phyloP scores from a whole-genome alignment of 2,797 vertebrate species.

The Toxotes lorentzi region DNA sequence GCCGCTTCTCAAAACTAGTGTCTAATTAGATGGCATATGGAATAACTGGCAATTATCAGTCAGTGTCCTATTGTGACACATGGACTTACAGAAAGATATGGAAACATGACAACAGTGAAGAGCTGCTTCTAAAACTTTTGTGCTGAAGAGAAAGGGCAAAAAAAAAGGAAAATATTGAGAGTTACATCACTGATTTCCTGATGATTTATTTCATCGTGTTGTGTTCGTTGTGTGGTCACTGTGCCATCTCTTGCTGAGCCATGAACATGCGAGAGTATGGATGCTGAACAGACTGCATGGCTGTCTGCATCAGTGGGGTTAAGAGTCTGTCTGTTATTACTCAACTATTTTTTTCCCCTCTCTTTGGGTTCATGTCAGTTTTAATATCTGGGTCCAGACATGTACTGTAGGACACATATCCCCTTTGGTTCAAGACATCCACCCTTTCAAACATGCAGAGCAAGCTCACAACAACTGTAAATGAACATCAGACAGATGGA shows the following conservation, averaged over 20 bases:
- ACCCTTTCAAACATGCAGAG: not conserved
- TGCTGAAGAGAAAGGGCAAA: not conserved
- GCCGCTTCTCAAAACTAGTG: conserved; percentile 32
- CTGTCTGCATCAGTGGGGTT: not conserved
- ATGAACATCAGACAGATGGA: not conserved
- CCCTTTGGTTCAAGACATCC: not conserved
- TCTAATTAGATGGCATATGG: conserved; percentile 42
- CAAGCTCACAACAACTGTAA: not conserved
- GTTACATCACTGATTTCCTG: not conserved
- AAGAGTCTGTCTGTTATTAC: not conserved
- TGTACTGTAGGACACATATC: not conserved
- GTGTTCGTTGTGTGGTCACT: not conserved
- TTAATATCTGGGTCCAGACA: not conserved
- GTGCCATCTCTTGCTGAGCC: not conserved
- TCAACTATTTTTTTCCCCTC: not conserved
- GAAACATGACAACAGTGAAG: not conserved
- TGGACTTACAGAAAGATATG: conserved; percentile 1
- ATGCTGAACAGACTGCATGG: not conserved
- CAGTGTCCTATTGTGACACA: conserved; percentile 6
- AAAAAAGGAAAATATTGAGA: not conserved
- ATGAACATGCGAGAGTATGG: not conserved
- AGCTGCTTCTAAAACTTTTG: not conserved
- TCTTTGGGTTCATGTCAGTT: conserved; percentile 7
- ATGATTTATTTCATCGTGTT: not conserved
- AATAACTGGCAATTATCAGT: conserved; percentile 34